Conservation (phyloP, 2,888 invertebrate species). For the Elmis aenea region DNA sequence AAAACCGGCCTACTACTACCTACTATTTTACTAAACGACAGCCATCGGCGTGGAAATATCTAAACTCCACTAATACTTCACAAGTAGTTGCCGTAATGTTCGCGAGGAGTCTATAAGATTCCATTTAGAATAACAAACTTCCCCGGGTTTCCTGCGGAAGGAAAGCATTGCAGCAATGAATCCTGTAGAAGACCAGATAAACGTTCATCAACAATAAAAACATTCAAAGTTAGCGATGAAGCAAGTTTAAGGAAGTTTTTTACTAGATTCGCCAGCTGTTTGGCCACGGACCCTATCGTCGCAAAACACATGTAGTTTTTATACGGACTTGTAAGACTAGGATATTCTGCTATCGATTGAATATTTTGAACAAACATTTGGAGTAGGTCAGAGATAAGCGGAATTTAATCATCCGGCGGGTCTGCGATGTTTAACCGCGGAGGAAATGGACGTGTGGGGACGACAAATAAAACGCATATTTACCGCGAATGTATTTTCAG, state of each 20-base stretch:
- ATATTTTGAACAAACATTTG: too few species aligned
- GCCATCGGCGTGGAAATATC: too few species aligned
- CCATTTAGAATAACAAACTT: conserved; percentile 19
- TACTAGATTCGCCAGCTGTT: conserved; percentile 32
- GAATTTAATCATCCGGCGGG: too few species aligned
- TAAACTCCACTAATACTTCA: conserved; percentile 4
- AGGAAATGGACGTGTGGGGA: too few species aligned
- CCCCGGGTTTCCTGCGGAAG: conserved; percentile 12
- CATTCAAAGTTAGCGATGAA: conserved; percentile 39
- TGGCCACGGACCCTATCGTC: conserved; percentile 23
- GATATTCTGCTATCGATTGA: conserved; percentile 15
- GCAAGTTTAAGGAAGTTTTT: conserved; percentile 34
- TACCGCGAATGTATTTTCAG: conserved; percentile 17
- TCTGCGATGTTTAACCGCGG: too few species aligned
- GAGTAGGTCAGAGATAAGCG: too few species aligned
- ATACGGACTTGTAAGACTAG: conserved; percentile 27
- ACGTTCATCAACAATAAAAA: conserved; percentile 42
- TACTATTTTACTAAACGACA: too few species aligned
- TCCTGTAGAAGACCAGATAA: conserved; percentile 29
- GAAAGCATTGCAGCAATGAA: conserved; percentile 20
- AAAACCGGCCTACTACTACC: too few species aligned
- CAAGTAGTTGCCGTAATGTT: conserved; percentile 8
- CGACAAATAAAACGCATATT: conserved; percentile 15
- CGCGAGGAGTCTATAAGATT: conserved; percentile 7
- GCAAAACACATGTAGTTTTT: conserved; percentile 30